Evolutionary conservation across 2,113 vertebrate genomes (phyloP).

Genomic region (Mesitornis unicolor): DNA sequence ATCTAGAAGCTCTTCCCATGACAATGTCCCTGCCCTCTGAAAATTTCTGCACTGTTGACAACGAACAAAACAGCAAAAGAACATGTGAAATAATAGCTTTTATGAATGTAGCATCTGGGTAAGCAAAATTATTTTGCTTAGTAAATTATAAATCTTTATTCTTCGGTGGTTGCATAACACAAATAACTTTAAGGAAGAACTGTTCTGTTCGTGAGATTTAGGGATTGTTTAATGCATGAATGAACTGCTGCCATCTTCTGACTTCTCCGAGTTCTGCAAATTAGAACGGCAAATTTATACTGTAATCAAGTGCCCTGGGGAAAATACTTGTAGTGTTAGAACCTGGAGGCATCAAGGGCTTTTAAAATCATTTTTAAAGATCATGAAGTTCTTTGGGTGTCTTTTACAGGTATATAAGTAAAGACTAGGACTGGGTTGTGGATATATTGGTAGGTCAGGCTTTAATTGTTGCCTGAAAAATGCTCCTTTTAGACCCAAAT

Average conservation of each 20-base stretch:
- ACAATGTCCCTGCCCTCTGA: not conserved
- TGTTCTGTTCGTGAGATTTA: constrained; percentile 29
- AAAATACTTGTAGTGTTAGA: constrained; percentile 5
- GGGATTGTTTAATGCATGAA: constrained; percentile 57
- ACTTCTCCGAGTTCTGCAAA: constrained; percentile 67
- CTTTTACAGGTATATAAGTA: not conserved
- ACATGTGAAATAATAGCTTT: not conserved
- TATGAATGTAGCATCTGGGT: not conserved
- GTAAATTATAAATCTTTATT: constrained; percentile 13
- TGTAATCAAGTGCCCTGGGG: constrained; percentile 16
- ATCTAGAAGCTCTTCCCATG: not conserved
- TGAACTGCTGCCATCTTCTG: constrained; percentile 72
- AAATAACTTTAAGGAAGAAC: constrained; percentile 36
- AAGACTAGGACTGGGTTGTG: not conserved
- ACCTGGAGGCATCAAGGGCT: not conserved
- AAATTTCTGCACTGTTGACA: not conserved
- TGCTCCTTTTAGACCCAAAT: not conserved
- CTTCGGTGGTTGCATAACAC: constrained; percentile 26
- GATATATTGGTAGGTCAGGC: not conserved
- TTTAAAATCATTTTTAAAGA: not conserved
- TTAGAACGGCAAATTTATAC: constrained; percentile 39
- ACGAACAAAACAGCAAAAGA: not conserved
- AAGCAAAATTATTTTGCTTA: not conserved
- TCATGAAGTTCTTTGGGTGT: not conserved
- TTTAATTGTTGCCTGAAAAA: not conserved